Evolutionary conservation across 1,140 invertebrate genomes (phyloP), one percentile per base, ranked within the genome.

Genomic region (Diplogasteroides magnus): DNA sequence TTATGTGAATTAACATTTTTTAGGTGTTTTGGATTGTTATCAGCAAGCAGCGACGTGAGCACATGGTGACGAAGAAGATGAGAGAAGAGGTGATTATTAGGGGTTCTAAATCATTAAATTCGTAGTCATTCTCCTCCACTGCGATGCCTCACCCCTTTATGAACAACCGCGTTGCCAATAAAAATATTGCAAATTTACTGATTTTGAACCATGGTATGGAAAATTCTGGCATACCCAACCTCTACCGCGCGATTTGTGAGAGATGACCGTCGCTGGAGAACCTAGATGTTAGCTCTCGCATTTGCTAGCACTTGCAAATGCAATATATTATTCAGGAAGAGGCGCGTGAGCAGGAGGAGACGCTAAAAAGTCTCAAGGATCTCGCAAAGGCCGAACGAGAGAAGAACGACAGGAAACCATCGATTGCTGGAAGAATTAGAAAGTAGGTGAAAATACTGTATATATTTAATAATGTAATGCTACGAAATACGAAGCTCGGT

Each of bases 21-120:
- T 48, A 48, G 37, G 19, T 48, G 6, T 48, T 19, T 11, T 81
- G 79, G 79, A 68, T 82, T 28, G 74, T 76, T 61, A 64, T 81
- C 29, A 79, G 77, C 13, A 78, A 76, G 63, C 76, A 74, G 26
- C 64, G 80, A 62, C 60, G 78, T 56, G 65, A 82, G n/a, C 76
- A 81, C 61, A 71, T 81, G 75, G 64, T 72, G 19, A 65, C 66
- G 28, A 78, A 78, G 66, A 79, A 79, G 67, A 58, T 61, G 25
- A 66, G 66, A n/a, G 77, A 78, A 32, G 73, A 77, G 64, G 76
- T 48, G 6, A 48, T n/a, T n/a, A n/a, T n/a, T n/a, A n/a, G n/a
- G n/a, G n/a, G n/a, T n/a, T n/a, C n/a, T n/a, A n/a, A n/a, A n/a
- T n/a, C n/a, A n/a, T n/a, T n/a, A n/a, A n/a, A n/a, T n/a, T n/a